Evolutionary conservation across 2,797 vertebrate species (phyloP).

Genomic region (Anomalospiza imberbis): DNA sequence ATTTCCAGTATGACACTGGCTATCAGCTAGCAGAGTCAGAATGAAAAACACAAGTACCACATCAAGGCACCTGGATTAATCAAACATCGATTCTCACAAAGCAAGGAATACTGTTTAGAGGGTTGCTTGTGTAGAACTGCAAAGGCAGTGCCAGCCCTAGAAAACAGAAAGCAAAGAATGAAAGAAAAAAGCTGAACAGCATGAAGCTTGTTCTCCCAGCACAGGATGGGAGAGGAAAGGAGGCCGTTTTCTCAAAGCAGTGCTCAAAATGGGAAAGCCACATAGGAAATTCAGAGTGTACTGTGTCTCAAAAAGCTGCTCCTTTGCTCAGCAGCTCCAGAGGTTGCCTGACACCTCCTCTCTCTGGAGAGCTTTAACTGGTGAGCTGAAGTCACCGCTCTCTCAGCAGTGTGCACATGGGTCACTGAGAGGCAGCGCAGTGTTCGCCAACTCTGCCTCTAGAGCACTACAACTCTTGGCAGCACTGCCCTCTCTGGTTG

Average conservation of each 20-base stretch:
- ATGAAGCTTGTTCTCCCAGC: background rate
- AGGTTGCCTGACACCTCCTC: background rate
- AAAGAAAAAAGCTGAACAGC: background rate
- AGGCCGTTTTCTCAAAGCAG: background rate
- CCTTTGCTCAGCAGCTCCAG: background rate
- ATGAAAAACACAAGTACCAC: background rate
- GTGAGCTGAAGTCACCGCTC: background rate
- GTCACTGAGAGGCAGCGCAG: background rate
- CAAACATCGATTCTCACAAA: background rate
- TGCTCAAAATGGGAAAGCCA: background rate
- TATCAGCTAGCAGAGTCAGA: background rate
- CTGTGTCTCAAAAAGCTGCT: background rate
- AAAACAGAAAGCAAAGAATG: background rate
- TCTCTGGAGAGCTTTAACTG: background rate
- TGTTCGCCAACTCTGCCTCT: background rate
- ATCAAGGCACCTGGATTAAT: background rate
- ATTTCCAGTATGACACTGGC: background rate
- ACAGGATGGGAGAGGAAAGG: background rate
- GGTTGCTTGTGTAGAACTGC: background rate
- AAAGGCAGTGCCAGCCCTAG: background rate
- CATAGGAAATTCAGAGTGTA: background rate
- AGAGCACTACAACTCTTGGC: background rate
- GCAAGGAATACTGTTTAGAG: background rate
- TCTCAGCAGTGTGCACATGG: background rate
- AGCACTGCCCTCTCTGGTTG: background rate